phyloP scores from a whole-genome alignment of 1,140 invertebrate genomes.

The Heliconius melpomene region DNA sequence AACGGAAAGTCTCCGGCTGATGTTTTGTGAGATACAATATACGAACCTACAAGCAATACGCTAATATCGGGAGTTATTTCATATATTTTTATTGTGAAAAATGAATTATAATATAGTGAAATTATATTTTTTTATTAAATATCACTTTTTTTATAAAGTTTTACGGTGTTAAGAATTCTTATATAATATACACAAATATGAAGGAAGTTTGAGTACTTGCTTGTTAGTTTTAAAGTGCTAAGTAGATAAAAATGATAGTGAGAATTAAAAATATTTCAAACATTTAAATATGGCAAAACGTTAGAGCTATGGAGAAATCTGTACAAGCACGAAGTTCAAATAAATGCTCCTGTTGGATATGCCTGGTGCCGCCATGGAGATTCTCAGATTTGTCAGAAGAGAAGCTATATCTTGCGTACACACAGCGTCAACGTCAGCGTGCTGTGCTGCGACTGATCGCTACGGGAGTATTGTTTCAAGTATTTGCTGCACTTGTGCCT shows the following conservation, averaged over 20 bases:
- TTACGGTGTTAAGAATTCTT: neutral
- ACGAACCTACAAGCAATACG: conserved; percentile 1
- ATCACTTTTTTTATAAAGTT: neutral
- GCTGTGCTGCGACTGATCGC: conserved; percentile 89
- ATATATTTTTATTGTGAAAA: neutral
- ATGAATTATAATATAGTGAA: neutral
- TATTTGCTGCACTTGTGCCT: conserved; percentile 83
- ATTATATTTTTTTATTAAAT: neutral
- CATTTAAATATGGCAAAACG: conserved; percentile 33
- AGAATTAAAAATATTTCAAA: conserved; percentile 10
- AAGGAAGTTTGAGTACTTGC: neutral
- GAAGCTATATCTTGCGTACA: conserved; percentile 88
- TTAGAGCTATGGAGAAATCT: conserved; percentile 66
- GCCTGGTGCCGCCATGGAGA: conserved; percentile 64
- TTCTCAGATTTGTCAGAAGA: conserved; percentile 84
- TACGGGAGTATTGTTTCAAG: conserved; percentile 85
- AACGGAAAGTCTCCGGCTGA: conserved; percentile 74
- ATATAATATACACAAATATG: neutral
- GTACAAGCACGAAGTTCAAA: conserved; percentile 49
- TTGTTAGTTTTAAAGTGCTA: neutral
- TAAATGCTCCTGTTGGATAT: conserved; percentile 54
- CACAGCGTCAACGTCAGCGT: conserved; percentile 87
- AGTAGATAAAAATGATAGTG: conserved; percentile 4
- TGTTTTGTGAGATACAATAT: conserved; percentile 40
- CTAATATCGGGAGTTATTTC: neutral